These are phyloP conservation scores for Diprion similis DNA, from an alignment of 1,140 invertebrate genomes.

Conservation along the genomic window DNA sequence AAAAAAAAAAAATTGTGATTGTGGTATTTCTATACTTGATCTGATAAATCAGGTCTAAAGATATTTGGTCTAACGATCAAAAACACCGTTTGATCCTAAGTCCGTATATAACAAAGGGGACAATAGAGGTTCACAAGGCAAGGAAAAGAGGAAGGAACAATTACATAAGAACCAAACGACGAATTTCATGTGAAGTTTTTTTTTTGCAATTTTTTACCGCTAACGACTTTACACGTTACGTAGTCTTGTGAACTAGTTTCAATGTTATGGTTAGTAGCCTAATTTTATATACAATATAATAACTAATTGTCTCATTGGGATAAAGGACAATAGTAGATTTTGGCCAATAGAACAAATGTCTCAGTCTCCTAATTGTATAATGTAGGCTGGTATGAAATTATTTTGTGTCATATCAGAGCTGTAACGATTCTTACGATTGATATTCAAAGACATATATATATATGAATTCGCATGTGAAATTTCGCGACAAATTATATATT, in stretches of 20 bases:
- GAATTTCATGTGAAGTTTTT: neutral
- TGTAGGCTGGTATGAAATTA: conserved; percentile 2
- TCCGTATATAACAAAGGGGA: too few species aligned
- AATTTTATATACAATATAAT: neutral
- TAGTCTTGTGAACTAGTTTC: conserved; percentile 2
- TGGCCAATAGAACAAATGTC: conserved; percentile 7
- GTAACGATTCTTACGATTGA: neutral
- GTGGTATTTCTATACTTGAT: conserved; percentile 4
- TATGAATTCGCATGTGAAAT: neutral
- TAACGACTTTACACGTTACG: neutral
- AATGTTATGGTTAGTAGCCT: neutral
- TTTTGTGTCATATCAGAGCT: neutral
- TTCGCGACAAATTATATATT: neutral
- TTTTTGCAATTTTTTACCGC: neutral
- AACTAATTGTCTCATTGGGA: neutral
- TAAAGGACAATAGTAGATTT: conserved; percentile 1
- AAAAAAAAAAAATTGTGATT: conserved; percentile 14
- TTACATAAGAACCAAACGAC: neutral
- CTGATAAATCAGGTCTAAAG: neutral
- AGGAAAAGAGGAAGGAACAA: neutral
- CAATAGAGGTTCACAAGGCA: neutral
- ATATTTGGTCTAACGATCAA: conserved; percentile 5
- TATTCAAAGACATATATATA: neutral
- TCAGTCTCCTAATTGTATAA: neutral
- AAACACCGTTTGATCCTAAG: neutral